These are phyloP conservation scores for Microtus ochrogaster DNA, from an alignment of 2,113 vertebrate species.

Conservation along the genomic window DNA sequence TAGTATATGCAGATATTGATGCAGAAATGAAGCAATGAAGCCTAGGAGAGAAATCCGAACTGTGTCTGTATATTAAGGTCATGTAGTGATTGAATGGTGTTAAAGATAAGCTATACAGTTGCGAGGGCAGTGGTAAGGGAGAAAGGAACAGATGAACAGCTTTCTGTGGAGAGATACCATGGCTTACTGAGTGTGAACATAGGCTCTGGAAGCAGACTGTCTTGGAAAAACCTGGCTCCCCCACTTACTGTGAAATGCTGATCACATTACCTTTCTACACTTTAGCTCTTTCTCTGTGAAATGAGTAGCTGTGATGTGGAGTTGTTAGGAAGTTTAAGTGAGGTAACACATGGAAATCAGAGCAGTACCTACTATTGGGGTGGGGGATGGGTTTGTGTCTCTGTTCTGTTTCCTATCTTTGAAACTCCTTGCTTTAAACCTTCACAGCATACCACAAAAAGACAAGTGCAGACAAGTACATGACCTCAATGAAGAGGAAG, in stretches of 20 bases:
- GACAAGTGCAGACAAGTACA: conserved; percentile 83
- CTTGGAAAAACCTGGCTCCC: conserved; percentile 53
- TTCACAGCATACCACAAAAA: conserved; percentile 84
- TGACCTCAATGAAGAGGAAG: conserved; percentile 84
- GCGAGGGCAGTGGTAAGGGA: conserved; percentile 39
- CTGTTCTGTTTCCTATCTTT: conserved; percentile 81
- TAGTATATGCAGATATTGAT: conserved; percentile 41
- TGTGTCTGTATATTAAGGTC: not conserved
- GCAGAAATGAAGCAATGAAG: conserved; percentile 13
- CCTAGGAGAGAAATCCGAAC: conserved; percentile 27
- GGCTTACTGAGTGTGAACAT: not conserved
- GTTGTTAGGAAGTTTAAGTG: conserved; percentile 51
- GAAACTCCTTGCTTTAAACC: conserved; percentile 82
- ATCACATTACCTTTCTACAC: not conserved
- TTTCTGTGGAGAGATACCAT: conserved; percentile 44
- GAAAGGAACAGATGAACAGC: conserved; percentile 8
- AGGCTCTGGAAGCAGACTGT: conserved; percentile 28
- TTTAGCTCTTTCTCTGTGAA: conserved; percentile 64
- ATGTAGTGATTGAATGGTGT: not conserved
- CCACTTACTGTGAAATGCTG: conserved; percentile 48
- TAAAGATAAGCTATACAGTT: not conserved
- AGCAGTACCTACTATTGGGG: conserved; percentile 68
- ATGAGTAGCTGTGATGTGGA: conserved; percentile 7
- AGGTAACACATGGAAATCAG: conserved; percentile 54
- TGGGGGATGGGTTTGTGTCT: conserved; percentile 61